Evolutionary conservation across 2,113 vertebrate species (phyloP), one percentile per base, ranked within the genome.

Genomic region (Cettia cetti): DNA sequence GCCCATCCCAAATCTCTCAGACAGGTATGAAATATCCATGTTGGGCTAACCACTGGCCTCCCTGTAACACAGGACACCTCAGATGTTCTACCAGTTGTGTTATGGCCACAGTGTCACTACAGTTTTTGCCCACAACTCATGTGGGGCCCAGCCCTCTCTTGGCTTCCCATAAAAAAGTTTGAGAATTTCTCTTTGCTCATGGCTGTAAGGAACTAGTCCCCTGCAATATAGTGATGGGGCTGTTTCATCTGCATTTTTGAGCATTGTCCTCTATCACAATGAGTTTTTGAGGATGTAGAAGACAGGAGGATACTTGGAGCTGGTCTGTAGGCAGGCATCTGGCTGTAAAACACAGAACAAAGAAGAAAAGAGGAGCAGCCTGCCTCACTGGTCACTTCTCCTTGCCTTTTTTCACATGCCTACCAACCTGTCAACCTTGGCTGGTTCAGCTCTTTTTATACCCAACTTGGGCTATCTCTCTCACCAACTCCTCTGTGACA

Each of bases 201-300:
- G 24, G 4, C 14, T 30, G 7, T 30, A 2, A 20, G 27, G 20
- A 85, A 8, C 15, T 44, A 28, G 44, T 8, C 18, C 15, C 6
- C 33, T 60, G 44, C 14, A 31, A 47, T 27, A 27, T 6, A 5
- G 5, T 30, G 31, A 42, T 26, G 53, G 14, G 20, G 3, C 20
- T 44, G 15, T 28, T 47, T 80, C 24, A 21, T 33, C 5, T 69
- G 30, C 52, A 33, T 7, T 40, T 30, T 49, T 56, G n/a, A 76
- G 15, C 9, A 4, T 2, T 69, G 15, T 33, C 13, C 11, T 40
- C 33, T 7, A 4, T 18, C 24, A 35, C 0, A 0, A 7, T 64
- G 30, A 35, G 5, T 53, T 64, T 52, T 76, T 42, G 20, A 59
- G 21, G 20, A 59, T 18, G 37, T 33, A 64, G 42, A 31, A 47